Percentiles rank a stretch among this genome's conserved stretches.
Conservation (phyloP, 2,888 invertebrate genomes). For the Dasypogon diadema region DNA sequence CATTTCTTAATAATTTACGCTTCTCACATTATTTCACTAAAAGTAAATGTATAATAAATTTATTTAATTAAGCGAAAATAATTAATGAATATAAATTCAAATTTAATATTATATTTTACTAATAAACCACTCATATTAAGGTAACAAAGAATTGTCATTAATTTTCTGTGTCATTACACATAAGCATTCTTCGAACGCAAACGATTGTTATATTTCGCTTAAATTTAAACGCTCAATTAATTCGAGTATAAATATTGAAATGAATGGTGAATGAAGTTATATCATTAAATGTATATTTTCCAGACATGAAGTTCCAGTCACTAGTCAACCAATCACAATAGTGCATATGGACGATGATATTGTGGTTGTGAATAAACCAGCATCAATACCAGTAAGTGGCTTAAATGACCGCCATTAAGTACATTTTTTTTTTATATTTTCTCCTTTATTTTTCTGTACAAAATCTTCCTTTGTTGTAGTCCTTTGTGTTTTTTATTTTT, state of each 20-base stretch:
- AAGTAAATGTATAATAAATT: too few relatives aligned
- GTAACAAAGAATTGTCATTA: not conserved
- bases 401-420: slow-evolving; percentile 79
- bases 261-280: slow-evolving; percentile 32
- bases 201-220: not conserved
- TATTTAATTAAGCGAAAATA: too few relatives aligned
- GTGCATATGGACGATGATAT: slow-evolving; percentile 98
- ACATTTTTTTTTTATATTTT: slow-evolving; percentile 31
- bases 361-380: slow-evolving; percentile 99
- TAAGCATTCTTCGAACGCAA: not conserved
- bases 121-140: not conserved
- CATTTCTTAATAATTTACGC: too few relatives aligned
- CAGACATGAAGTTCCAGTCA: slow-evolving; percentile 99
- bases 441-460: not conserved
- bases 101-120: too few relatives aligned
- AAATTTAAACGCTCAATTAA: slow-evolving; percentile 33
- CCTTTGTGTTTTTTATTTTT: not conserved
- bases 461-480: not conserved
- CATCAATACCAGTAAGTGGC: slow-evolving; percentile 99
- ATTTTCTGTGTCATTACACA: not conserved
- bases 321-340: slow-evolving; percentile 96
- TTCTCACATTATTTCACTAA: too few relatives aligned
- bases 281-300: slow-evolving; percentile 62
- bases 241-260: slow-evolving; percentile 29
- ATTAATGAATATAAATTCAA: too few relatives aligned